Evolutionary conservation across 2,113 vertebrate genomes (phyloP), one percentile per base, ranked within the genome.

Genomic region (Dasyurus viverrinus): DNA sequence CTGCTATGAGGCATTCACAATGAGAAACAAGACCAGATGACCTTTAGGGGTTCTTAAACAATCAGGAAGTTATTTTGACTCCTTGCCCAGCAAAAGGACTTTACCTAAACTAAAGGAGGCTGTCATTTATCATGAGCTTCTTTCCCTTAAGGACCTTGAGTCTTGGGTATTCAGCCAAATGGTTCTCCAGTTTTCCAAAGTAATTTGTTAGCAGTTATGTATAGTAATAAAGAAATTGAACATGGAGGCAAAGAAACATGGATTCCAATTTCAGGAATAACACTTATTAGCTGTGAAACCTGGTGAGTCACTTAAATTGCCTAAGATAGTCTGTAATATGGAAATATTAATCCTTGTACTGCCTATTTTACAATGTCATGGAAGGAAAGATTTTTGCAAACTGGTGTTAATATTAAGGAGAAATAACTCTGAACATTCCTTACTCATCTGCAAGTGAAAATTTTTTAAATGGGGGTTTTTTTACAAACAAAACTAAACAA

Each of bases 141-240:
- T 84, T 84, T 84, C 68, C 54, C 1, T 0, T 0, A 6, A 76
- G 54, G 54, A 26, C 94, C 92, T n/a, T 12, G 53, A 96, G 47
- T 96, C 54, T 0, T 90, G 93, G 92, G 8, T 0, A 68, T 97
- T 96, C 96, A 97, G 95, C 89, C 95, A 53, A 97, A 93, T 95
- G 95, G 90, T 92, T 93, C 57, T 90, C 53, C 93, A 93, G 19
- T 96, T 97, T 95, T 95, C 42, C 22, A 8, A 11, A 54, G 11
- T 94, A 89, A 96, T 97, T 95, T 98, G 95, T 97, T 97, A 95
- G 95, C 92, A 97, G 95, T 94, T 7, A 3, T 5, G 68, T 8
- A 84, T 84, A 84, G n/a, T 96, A 95, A 93, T 97, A 53, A 96
- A 30, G 36, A 76, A 36, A 76, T 16, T 76, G 68, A 16, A 42